Conservation (phyloP, 2,888 invertebrate species). For the Steromphala cineraria region DNA sequence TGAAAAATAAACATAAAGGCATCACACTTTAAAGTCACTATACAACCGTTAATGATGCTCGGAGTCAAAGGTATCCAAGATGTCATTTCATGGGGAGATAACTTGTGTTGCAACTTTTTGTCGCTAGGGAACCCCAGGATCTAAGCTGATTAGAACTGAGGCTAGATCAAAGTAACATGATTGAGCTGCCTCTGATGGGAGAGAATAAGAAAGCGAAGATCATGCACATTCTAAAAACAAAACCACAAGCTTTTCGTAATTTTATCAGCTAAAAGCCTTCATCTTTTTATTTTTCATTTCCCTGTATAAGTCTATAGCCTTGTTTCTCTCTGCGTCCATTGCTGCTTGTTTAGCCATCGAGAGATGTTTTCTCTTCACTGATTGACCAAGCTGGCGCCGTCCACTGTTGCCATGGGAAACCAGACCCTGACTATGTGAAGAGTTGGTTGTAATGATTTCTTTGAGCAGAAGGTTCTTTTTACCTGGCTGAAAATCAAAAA, state of each 20-base stretch:
- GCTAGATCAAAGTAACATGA: no score
- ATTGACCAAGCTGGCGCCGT: constrained; percentile 51
- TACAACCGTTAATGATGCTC: no score
- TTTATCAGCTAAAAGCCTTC: neutral
- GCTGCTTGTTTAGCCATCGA: constrained; percentile 55
- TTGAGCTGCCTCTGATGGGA: no score
- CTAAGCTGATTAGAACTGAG: no score
- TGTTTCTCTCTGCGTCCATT: constrained; percentile 57
- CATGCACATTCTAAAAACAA: neutral
- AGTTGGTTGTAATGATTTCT: constrained; percentile 47
- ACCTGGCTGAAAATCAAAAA: constrained; percentile 53
- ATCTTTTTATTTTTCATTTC: constrained; percentile 49
- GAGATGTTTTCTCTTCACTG: constrained; percentile 57
- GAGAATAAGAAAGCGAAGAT: no score
- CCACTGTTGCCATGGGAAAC: neutral
- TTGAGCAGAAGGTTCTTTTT: constrained; percentile 54
- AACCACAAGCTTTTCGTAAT: neutral
- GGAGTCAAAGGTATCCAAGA: no score
- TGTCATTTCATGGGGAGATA: no score
- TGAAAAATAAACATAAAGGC: no score
- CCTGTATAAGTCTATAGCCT: constrained; percentile 61
- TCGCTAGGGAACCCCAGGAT: no score
- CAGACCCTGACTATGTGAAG: neutral
- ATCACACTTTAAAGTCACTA: no score
- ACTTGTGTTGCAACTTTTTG: no score